Percentiles rank a stretch among this genome's conserved stretches.
Evolutionary conservation across 2,888 invertebrate species (phyloP).

Genomic region (Pyralis farinalis): DNA sequence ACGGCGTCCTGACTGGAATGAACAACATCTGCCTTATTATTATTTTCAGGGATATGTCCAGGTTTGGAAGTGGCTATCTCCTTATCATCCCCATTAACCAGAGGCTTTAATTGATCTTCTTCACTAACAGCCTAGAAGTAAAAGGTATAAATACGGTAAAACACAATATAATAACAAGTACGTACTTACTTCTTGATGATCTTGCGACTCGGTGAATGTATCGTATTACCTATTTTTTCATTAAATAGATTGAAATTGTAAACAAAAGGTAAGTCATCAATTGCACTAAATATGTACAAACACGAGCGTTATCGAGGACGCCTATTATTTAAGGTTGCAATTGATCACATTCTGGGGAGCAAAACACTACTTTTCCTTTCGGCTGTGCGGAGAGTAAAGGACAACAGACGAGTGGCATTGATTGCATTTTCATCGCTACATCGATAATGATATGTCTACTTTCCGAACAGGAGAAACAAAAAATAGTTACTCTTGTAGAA

Average conservation of each 20-base stretch:
- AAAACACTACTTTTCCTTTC: too few species aligned
- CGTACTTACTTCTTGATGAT: slow-evolving; percentile 12
- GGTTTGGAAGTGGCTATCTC: slow-evolving; percentile 62
- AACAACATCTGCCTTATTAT: slow-evolving; percentile 62
- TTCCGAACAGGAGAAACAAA: too few species aligned
- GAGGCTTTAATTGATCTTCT: slow-evolving; percentile 55
- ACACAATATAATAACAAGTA: slow-evolving; percentile 11
- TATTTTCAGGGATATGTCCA: slow-evolving; percentile 62
- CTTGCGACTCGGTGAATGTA: slow-evolving; percentile 1
- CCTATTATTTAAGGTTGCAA: too few species aligned
- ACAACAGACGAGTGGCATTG: too few species aligned
- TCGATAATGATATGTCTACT: too few species aligned
- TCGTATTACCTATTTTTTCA: not conserved
- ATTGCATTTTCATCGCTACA: too few species aligned
- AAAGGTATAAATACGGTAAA: slow-evolving; percentile 31
- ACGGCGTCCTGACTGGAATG: slow-evolving; percentile 47
- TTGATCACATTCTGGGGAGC: too few species aligned
- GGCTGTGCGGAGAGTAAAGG: too few species aligned
- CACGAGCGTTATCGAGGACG: too few species aligned
- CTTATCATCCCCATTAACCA: slow-evolving; percentile 71
- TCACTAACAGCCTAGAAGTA: slow-evolving; percentile 63
- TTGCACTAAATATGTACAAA: too few species aligned
- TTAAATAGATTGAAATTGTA: not conserved
- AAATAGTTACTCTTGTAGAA: too few species aligned
- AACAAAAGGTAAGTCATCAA: too few species aligned